phyloP scores from a whole-genome alignment of 1,140 invertebrate genomes.

The Heliconius melpomene region DNA sequence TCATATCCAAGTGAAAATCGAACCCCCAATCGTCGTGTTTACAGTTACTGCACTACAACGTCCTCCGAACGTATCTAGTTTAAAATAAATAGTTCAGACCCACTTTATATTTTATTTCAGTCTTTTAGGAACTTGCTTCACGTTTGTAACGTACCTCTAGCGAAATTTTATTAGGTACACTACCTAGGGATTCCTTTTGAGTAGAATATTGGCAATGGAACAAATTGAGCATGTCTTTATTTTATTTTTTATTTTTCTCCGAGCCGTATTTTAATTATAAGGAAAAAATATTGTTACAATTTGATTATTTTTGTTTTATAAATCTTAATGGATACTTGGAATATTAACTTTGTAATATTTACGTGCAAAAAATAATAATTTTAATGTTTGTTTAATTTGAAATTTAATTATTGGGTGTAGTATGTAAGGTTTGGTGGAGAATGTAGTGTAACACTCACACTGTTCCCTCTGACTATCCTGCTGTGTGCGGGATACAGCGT shows the following conservation, averaged over 20 bases:
- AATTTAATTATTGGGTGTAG: neutral
- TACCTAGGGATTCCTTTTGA: conserved; percentile 4
- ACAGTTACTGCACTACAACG: neutral
- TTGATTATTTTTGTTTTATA: neutral
- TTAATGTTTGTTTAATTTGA: neutral
- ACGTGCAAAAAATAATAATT: neutral
- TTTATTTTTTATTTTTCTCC: neutral
- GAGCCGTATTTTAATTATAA: neutral
- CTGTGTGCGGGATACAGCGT: too few species aligned
- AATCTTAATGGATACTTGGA: neutral
- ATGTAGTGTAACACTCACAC: too few species aligned
- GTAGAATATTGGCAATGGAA: neutral
- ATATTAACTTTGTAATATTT: neutral
- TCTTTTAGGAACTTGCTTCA: neutral
- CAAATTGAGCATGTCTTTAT: neutral
- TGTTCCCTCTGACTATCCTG: too few species aligned
- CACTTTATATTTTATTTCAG: neutral
- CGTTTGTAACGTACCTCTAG: neutral
- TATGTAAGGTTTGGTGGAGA: too few species aligned
- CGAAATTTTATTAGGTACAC: neutral
- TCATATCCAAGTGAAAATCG: neutral
- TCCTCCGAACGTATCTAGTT: too few species aligned
- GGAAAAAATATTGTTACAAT: neutral
- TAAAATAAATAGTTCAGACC: too few species aligned
- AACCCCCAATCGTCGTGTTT: neutral